Base-by-base conservation (phyloP, 2,113 vertebrate species). In the Reinhardtius hippoglossoides region DNA sequence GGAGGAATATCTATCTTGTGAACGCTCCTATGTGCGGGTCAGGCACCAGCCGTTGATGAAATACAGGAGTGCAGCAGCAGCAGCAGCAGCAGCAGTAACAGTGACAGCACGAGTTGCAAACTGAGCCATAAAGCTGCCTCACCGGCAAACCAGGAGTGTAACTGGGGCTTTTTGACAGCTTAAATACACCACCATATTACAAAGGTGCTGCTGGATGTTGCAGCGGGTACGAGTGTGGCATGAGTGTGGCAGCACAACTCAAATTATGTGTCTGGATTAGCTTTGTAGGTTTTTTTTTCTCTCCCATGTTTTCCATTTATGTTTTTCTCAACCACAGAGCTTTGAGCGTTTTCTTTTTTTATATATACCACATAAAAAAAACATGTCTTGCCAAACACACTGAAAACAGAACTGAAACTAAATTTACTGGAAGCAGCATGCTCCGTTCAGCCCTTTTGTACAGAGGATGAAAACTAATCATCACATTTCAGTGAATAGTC, bases 391-490 rank as follows among this genome's bases (percentile, higher is more conserved):
- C 55, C 44, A 74, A 84, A 82, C 40, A 27, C 24, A 67, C 60
- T 40, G 27, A 87, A 85, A 66, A 16, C 69, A 71, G 88, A 91
- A 88, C 1, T 78, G 82, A 91, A 84, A 89, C 20, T 16, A 10
- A 67, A 66, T 5, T 18, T 50, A 74, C 46, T 37, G 61, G 64
- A 84, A 77, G 24, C 21, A 44, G 26, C 27, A 37, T 12, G 5
- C 1, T 35, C 21, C 13, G 7, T 7, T 83, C 71, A 73, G 76
- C 56, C 15, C 4, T 60, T 86, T 48, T 60, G 9, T 20, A 5
- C 31, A 12, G 3, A 44, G 12, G 42, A 12, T 20, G 20, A 59
- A 20, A 40, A 21, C 55, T 40, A 73, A 0, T 70, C 23, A 59
- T 67, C 59, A 48, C 40, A 15, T 14, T 48, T 48, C 44, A 5